Evolutionary conservation across 1,140 invertebrate species (phyloP).

Genomic region (Melipona quadrifasciata): DNA sequence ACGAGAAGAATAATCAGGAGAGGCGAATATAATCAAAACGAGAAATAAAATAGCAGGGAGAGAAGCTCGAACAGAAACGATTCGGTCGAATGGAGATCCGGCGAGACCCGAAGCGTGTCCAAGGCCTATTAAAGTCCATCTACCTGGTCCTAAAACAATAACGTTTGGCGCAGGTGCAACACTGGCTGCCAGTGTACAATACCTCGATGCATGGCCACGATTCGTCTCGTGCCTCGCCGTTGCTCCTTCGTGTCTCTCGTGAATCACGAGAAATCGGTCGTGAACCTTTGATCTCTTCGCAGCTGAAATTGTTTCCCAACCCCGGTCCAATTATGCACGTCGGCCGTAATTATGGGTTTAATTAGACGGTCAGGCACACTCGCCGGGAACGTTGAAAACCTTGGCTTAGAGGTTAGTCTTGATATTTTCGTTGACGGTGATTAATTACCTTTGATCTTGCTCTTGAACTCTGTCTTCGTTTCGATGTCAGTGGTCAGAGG

Average conservation of each 20-base stretch:
- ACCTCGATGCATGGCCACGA: background rate
- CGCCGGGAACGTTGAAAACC: constrained; percentile 35
- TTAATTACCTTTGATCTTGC: constrained; percentile 33
- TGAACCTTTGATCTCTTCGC: constrained; percentile 47
- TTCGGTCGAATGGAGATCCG: constrained; percentile 65
- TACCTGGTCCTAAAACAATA: constrained; percentile 72
- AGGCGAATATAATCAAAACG: background rate
- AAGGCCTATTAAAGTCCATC: constrained; percentile 57
- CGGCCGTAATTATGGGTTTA: constrained; percentile 53
- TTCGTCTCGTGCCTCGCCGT: background rate
- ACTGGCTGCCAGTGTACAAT: constrained; percentile 8
- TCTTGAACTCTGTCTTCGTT: constrained; percentile 5
- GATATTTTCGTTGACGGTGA: constrained; percentile 31
- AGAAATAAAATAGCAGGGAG: constrained; percentile 19
- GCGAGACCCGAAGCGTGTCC: constrained; percentile 61
- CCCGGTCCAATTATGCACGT: constrained; percentile 47
- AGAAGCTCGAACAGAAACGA: constrained; percentile 50
- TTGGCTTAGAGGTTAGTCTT: background rate
- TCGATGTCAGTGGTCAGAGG: background rate
- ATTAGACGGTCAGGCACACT: constrained; percentile 42
- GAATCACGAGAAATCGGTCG: constrained; percentile 48
- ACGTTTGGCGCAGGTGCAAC: constrained; percentile 58
- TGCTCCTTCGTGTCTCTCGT: background rate
- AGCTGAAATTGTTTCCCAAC: constrained; percentile 29
- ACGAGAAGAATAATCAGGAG: background rate